A percentile compares a stretch with the other conserved stretches of the same genome.
Evolutionary conservation across 37 sponge, comb jelly and placozoan genomes (phyloP).

Genomic region (Theonella swinhoei): DNA sequence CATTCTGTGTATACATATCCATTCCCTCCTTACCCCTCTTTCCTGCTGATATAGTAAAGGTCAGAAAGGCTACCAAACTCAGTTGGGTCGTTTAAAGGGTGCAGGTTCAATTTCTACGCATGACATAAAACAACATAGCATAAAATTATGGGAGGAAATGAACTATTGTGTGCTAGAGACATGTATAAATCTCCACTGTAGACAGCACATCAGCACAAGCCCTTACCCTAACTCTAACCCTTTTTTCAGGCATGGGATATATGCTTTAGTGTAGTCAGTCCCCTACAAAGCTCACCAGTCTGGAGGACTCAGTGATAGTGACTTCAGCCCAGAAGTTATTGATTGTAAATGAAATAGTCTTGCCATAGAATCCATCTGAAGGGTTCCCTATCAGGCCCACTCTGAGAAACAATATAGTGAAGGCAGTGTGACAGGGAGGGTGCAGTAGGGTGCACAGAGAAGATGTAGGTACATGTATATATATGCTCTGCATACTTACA

Average conservation of each 20-base stretch:
- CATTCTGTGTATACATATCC: conserved; percentile 1
- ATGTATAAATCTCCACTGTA: no score
- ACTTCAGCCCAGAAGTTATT: conserved; percentile 93
- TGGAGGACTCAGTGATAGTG: conserved; percentile 63
- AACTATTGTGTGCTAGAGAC: not conserved
- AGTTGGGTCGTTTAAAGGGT: conserved; percentile 90
- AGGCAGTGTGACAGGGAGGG: not conserved
- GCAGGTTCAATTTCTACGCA: conserved; percentile 66
- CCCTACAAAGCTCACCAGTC: conserved; percentile 73
- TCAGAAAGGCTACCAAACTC: conserved; percentile 91
- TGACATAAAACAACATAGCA: not conserved
- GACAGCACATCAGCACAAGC: no score
- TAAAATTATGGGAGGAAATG: not conserved
- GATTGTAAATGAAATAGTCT: conserved; percentile 86
- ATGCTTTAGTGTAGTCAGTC: no score
- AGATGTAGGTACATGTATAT: not conserved
- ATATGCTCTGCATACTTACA: no score
- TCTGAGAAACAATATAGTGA: no score
- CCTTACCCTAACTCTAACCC: no score
- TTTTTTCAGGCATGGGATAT: no score
- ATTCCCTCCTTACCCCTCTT: conserved; percentile 73
- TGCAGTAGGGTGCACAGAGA: not conserved
- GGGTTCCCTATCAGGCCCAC: conserved; percentile 91
- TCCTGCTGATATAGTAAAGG: conserved; percentile 82
- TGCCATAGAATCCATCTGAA: conserved; percentile 88